A percentile compares a stretch with the other conserved stretches of the same genome.
Evolutionary conservation across 2,113 vertebrate genomes (phyloP).

Genomic region (Sander vitreus): DNA sequence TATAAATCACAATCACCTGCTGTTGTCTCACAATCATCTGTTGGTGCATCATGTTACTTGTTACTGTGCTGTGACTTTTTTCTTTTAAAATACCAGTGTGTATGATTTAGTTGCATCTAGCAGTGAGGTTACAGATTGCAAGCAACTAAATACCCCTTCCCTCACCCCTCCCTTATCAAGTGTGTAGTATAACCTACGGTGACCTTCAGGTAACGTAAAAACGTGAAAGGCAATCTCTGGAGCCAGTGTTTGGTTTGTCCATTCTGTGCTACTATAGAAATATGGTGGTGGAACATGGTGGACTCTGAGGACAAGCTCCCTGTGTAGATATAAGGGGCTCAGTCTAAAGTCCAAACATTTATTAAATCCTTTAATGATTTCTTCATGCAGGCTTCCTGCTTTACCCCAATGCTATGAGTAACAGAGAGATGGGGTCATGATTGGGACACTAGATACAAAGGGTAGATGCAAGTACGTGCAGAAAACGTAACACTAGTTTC

Average conservation of each 20-base stretch:
- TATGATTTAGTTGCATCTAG: too few relatives aligned
- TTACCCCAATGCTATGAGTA: slow-evolving; percentile 9
- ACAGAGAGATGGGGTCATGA: slow-evolving; percentile 12
- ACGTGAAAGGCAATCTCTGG: too few relatives aligned
- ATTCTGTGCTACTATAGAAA: too few relatives aligned
- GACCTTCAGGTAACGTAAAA: too few relatives aligned
- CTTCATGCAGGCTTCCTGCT: slow-evolving; percentile 14
- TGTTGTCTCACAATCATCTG: background rate
- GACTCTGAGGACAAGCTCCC: too few relatives aligned
- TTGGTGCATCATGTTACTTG: background rate
- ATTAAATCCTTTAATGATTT: background rate
- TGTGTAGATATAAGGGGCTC: too few relatives aligned
- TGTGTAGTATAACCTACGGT: too few relatives aligned
- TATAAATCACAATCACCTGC: background rate
- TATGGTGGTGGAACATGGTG: too few relatives aligned
- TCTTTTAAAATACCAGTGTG: background rate
- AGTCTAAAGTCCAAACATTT: slow-evolving; percentile 7
- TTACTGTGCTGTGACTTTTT: background rate
- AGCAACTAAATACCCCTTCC: too few relatives aligned
- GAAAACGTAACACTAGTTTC: background rate
- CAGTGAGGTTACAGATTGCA: too few relatives aligned
- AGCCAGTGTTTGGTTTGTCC: too few relatives aligned
- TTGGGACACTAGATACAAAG: background rate
- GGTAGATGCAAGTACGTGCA: slow-evolving; percentile 1
- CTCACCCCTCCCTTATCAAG: too few relatives aligned